Evolutionary conservation across 2,797 vertebrate species (phyloP).

Genomic region (Phalloptychus januarius): DNA sequence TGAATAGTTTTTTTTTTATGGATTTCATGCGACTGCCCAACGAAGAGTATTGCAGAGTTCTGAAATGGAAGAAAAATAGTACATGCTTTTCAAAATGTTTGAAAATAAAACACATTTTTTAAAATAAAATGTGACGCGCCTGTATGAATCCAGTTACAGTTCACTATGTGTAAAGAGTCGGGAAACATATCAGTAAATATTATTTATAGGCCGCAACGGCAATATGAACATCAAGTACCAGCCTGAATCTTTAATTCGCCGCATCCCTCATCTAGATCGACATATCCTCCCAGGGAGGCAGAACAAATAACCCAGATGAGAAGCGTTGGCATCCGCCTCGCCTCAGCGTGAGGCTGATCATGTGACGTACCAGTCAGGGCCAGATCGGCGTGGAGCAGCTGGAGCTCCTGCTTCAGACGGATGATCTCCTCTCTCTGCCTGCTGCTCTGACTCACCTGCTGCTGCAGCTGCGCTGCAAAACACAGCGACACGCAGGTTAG

Average conservation of each 20-base stretch:
- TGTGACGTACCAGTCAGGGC: constrained; percentile 72
- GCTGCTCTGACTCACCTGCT: constrained; percentile 80
- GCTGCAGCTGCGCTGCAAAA: constrained; percentile 62
- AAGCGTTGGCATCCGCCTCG: too few relatives aligned
- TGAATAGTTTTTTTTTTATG: too few relatives aligned
- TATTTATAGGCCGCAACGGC: too few relatives aligned
- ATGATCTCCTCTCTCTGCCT: constrained; percentile 87
- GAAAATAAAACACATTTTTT: neutral
- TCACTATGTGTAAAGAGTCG: too few relatives aligned
- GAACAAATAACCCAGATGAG: too few relatives aligned
- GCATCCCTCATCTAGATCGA: too few relatives aligned
- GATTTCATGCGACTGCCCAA: neutral
- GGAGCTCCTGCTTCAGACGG: constrained; percentile 86
- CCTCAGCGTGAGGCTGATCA: neutral
- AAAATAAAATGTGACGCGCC: too few relatives aligned
- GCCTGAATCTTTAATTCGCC: too few relatives aligned
- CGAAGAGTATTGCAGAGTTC: neutral
- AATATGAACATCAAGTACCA: too few relatives aligned
- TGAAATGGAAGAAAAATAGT: neutral
- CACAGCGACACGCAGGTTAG: neutral
- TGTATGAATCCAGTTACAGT: neutral
- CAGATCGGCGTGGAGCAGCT: constrained; percentile 82
- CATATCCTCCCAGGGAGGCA: too few relatives aligned
- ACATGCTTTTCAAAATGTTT: neutral
- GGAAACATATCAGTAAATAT: too few relatives aligned